phyloP scores from a whole-genome alignment of 2,113 vertebrate species.

The Lanius collurio region DNA sequence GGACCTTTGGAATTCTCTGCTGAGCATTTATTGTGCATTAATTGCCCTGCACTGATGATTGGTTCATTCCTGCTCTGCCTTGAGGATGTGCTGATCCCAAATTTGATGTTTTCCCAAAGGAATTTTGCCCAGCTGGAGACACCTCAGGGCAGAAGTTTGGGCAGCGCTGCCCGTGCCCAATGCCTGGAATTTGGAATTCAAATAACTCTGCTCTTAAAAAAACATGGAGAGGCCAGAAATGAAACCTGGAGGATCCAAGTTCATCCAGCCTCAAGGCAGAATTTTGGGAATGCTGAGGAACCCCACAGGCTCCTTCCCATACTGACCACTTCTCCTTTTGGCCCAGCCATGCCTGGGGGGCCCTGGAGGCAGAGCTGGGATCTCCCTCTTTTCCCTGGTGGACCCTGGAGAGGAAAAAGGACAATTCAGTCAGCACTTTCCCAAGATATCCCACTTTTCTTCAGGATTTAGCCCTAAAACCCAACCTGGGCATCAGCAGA shows the following conservation, averaged over 20 bases:
- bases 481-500: background rate
- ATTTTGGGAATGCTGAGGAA: background rate
- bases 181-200: background rate
- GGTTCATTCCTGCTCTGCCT: background rate
- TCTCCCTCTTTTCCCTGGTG: slow-evolving; percentile 78
- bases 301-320: background rate
- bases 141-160: background rate
- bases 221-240: background rate
- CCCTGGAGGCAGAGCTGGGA: slow-evolving; percentile 75
- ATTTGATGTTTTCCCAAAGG: background rate
- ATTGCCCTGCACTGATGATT: background rate
- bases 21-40: background rate
- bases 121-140: background rate
- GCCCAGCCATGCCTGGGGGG: slow-evolving; percentile 70
- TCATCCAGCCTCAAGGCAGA: accelerated
- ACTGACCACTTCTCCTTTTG: slow-evolving; percentile 77
- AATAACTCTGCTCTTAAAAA: background rate
- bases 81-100: background rate
- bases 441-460: background rate
- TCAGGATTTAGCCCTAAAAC: background rate
- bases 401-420: slow-evolving; percentile 71
- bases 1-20: background rate
- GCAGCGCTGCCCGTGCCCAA: accelerated
- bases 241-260: background rate
- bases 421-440: background rate